A percentile compares a stretch with the other conserved stretches of the same genome.
Evolutionary conservation across 1,140 invertebrate species (phyloP).

Genomic region (Drosophila melanica): DNA sequence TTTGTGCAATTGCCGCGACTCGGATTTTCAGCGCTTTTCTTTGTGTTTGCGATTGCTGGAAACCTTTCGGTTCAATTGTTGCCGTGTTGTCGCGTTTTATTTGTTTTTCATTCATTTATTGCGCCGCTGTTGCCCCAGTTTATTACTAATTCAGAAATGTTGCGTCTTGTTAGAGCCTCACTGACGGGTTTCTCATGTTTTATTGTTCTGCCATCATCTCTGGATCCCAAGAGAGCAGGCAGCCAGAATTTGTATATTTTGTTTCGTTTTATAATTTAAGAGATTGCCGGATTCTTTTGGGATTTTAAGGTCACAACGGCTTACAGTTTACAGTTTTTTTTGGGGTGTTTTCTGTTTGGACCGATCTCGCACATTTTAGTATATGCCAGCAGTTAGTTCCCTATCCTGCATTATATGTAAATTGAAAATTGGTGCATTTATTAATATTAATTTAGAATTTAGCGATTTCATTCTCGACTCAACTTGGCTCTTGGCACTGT

Average conservation of each 20-base stretch:
- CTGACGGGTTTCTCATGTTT: constrained; percentile 21
- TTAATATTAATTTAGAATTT: constrained; percentile 78
- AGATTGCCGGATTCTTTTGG: constrained; percentile 57
- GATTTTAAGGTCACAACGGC: constrained; percentile 20
- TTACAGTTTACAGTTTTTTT: not conserved
- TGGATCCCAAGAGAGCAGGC: constrained; percentile 59
- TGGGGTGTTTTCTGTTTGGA: not conserved
- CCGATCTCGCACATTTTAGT: constrained; percentile 42
- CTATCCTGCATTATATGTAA: constrained; percentile 33
- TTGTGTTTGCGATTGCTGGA: constrained; percentile 44
- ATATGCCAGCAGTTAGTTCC: constrained; percentile 14
- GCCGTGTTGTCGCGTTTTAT: constrained; percentile 65
- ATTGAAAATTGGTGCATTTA: constrained; percentile 64
- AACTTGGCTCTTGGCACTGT: constrained; percentile 49
- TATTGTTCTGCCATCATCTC: not conserved
- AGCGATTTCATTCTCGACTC: constrained; percentile 33
- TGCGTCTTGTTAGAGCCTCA: constrained; percentile 72
- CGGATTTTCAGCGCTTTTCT: constrained; percentile 15
- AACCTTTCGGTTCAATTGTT: constrained; percentile 45
- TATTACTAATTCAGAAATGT: constrained; percentile 82
- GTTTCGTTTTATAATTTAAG: constrained; percentile 70
- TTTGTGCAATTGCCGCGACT: constrained; percentile 28
- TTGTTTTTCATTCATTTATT: constrained; percentile 81
- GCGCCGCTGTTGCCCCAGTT: constrained; percentile 63
- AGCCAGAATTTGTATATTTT: constrained; percentile 52